Base-by-base conservation (phyloP, 2,888 invertebrate genomes). In the Drosophila pseudotakahashii region DNA sequence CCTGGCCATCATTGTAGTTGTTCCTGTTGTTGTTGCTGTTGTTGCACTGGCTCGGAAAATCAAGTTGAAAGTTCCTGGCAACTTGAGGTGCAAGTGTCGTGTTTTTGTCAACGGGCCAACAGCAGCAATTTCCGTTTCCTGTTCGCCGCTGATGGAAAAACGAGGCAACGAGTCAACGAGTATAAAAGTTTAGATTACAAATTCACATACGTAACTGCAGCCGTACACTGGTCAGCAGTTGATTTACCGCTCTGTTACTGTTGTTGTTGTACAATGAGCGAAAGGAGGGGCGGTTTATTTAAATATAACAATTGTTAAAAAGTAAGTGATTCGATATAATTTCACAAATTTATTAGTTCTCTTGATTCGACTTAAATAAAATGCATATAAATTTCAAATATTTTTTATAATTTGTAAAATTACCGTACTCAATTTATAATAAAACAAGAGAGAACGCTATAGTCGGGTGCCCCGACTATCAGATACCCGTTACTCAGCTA, bases 71-170 rank as follows among this genome's bases (percentile, higher is more conserved):
- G 79, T 82, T 82, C 70, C 80, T 73, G 76, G 74, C 74, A 83
- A 80, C 82, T 84, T 82, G 84, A 83, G 82, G 80, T 83, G 82
- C 82, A 75, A 83, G 82, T 84, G 79, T 84, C 83, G 83, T 84
- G 86, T 85, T 84, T 80, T 86, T 85, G 86, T 84, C 84, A 83
- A 85, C 77, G 80, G 80, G 73, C 80, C 82, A 83, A 84, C 82
- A 84, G 86, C 79, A 85, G 80, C 86, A 86, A 86, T 84, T 84
- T 84, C 84, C 84, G 86, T 83, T 86, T 84, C 86, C 86, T 83
- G 75, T 79, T 70, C 75, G 74, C 58, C 76, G 69, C 70, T 85
- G 78, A 80, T 78, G 80, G 70, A 69, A 73, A 73, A 66, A 64
- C 63, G 77, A 81, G 68, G 55, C 51, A 78, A 71, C 68, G 83